Evolutionary conservation across 2,888 invertebrate species (phyloP).

Genomic region (Diloba caeruleocephala): DNA sequence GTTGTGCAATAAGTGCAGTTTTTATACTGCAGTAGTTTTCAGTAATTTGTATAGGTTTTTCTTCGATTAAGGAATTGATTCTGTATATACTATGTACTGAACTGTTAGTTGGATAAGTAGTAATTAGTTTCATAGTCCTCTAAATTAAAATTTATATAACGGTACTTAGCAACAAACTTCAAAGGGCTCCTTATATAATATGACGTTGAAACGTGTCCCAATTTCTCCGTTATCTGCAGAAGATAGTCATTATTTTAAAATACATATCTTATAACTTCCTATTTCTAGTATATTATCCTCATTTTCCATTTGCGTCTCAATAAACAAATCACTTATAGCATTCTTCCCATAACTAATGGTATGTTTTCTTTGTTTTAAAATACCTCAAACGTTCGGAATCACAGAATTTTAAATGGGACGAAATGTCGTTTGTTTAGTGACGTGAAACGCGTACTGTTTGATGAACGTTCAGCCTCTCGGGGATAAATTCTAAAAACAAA

Average conservation of each 20-base stretch:
- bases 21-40: too few species aligned
- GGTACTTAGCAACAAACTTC: constrained; percentile 2
- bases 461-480: constrained; percentile 79
- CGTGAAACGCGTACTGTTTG: constrained; percentile 77
- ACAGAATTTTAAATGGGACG: constrained; percentile 55
- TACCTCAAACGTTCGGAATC: constrained; percentile 61
- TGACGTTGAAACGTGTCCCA: constrained; percentile 21
- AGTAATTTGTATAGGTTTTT: too few species aligned
- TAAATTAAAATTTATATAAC: constrained; percentile 5
- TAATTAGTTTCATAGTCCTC: too few species aligned
- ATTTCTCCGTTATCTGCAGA: constrained; percentile 19
- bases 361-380: constrained; percentile 81
- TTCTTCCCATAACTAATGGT: constrained; percentile 57
- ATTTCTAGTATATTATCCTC: constrained; percentile 27
- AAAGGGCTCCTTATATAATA: constrained; percentile 16
- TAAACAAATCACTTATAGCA: constrained; percentile 51
- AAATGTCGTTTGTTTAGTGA: constrained; percentile 75
- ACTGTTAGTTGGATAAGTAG: too few species aligned
- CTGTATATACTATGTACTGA: too few species aligned
- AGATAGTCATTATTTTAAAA: constrained; percentile 26
- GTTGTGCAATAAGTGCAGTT: neutral
- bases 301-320: constrained; percentile 40
- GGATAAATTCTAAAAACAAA: constrained; percentile 80
- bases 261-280: constrained; percentile 13
- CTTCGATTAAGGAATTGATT: too few species aligned